Percentiles rank a stretch among this genome's conserved stretches.
These are phyloP conservation scores for Lepus townsendii DNA, from an alignment of 2,797 vertebrate genomes.

Conservation along the genomic window DNA sequence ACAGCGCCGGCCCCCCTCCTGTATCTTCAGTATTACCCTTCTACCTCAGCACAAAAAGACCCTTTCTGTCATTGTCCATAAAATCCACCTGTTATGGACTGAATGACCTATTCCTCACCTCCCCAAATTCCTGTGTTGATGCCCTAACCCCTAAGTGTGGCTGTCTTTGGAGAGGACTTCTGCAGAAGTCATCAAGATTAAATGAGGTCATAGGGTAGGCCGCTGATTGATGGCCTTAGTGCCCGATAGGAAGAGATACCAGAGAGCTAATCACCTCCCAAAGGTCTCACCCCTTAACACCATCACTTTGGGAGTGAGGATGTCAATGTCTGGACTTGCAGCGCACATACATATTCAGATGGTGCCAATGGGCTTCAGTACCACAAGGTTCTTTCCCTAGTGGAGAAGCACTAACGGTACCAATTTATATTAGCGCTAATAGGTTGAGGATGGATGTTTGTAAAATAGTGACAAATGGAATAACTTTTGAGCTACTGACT, in stretches of 20 bases:
- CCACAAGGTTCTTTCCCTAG: slow-evolving; percentile 31
- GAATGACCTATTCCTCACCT: background rate
- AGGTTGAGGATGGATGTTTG: slow-evolving; percentile 32
- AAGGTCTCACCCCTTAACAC: background rate
- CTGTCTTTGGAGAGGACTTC: background rate
- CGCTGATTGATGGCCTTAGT: background rate
- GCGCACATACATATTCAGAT: background rate
- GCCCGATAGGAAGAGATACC: background rate
- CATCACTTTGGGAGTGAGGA: background rate
- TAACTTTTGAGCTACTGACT: background rate
- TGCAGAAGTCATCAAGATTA: background rate
- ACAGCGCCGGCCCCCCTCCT: background rate
- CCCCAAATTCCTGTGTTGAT: background rate
- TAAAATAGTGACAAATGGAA: background rate
- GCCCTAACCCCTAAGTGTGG: background rate
- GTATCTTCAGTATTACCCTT: background rate
- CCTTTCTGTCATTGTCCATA: background rate
- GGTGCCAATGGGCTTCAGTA: background rate
- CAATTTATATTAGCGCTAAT: slow-evolving; percentile 58
- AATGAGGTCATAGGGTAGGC: background rate
- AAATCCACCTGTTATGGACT: background rate
- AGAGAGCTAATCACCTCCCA: background rate
- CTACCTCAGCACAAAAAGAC: background rate
- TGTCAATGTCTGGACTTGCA: background rate
- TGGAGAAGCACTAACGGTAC: background rate